Evolutionary conservation across 2,797 vertebrate genomes (phyloP), one percentile per base, ranked within the genome.

Genomic region (Catostomus latipinnis): DNA sequence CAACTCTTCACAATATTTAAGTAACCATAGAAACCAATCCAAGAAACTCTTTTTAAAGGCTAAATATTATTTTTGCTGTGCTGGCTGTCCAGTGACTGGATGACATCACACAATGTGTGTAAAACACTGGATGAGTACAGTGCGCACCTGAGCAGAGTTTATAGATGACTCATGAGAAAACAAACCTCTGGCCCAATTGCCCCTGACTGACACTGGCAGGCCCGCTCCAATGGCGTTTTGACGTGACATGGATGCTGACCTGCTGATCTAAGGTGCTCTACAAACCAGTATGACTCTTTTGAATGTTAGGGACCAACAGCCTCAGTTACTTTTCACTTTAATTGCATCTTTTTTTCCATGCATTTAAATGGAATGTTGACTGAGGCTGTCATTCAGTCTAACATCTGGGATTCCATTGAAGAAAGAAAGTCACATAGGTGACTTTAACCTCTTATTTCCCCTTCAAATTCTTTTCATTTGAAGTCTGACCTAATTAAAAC

Each of bases 91-190:
- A 76, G 62, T 70, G 67, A 75, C 43, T 63, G 57, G 60, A 80
- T 88, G 85, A 86, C 83, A 88, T 86, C 83, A 86, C 77, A 45
- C 67, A 14, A 77, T 66, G 82, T 74, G 79, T 74, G 79, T 86
- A 81, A 85, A 88, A 81, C 81, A 71, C 78, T 74, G 81, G 56
- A 74, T 50, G 69, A 82, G 54, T 66, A 74, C 56, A 70, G 76
- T 72, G 73, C 87, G 86, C 91, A 92, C 88, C 90, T 91, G 88
- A 90, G 85, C 12, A 6, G 78, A 87, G 84, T 91, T 91, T 91
- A 90, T 87, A 87, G 85, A 88, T 91, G 89, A 91, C 86, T 90
- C 88, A 91, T 90, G 87, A 82, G 88, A 88, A 92, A 91, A 92
- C 85, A 92, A 91, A 89, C 89, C 83, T 83, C 34, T 71, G 82